A percentile compares a stretch with the other conserved stretches of the same genome.
phyloP scores from a whole-genome alignment of 1,140 invertebrate species.

The Plectrocnemia conspersa region DNA sequence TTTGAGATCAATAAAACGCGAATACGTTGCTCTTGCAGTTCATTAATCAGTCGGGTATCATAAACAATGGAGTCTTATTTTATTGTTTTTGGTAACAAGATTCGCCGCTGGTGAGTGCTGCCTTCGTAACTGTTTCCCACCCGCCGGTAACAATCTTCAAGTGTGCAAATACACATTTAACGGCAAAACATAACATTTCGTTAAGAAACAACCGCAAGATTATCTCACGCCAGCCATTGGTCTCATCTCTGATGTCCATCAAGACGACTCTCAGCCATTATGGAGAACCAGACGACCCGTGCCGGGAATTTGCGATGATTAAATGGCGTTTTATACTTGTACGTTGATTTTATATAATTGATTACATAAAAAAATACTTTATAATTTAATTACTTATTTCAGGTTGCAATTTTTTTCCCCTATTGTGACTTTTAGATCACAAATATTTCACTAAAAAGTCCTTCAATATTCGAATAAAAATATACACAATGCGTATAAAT shows the following conservation, averaged over 20 bases:
- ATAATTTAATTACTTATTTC: no score
- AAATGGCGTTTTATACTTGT: no score
- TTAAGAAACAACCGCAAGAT: conserved; percentile 6
- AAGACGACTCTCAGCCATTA: neutral
- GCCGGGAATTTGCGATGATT: no score
- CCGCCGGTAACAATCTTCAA: neutral
- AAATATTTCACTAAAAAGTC: no score
- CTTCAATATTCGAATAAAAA: no score
- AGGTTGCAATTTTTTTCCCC: no score
- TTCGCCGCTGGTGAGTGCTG: conserved; percentile 19
- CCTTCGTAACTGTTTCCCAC: conserved; percentile 17
- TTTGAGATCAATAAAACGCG: no score
- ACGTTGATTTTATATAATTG: no score
- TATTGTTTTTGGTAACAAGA: conserved; percentile 24
- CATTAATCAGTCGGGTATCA: conserved; percentile 12
- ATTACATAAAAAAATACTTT: no score
- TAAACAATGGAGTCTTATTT: conserved; percentile 16
- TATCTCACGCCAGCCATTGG: neutral
- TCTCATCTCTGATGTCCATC: neutral
- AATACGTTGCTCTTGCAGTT: conserved; percentile 14
- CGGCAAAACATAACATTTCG: neutral
- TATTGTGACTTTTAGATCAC: no score
- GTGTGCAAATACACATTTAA: conserved; percentile 13
- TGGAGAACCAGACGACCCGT: no score
- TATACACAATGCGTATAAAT: no score